These are phyloP conservation scores for Philypnodon macrostomus DNA, from an alignment of 2,797 vertebrate species.

Conservation along the genomic window DNA sequence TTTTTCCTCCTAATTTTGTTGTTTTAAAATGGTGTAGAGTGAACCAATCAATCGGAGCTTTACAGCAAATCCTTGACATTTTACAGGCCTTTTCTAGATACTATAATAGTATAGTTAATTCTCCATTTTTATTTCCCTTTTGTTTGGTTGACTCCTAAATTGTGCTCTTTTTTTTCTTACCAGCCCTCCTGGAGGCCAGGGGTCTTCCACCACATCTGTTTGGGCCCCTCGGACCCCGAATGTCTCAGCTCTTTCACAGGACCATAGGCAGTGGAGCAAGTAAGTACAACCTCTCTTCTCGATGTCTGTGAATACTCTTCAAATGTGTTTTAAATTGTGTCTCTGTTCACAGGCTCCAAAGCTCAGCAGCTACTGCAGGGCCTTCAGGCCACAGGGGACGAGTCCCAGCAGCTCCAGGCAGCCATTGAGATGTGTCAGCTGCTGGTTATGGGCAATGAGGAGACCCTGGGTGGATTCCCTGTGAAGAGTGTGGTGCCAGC, in stretches of 20 bases:
- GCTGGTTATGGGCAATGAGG: slow-evolving; percentile 98
- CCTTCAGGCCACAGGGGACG: slow-evolving; percentile 94
- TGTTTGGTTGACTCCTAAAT: slow-evolving; percentile 12
- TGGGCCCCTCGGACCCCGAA: slow-evolving; percentile 95
- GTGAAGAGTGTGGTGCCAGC: slow-evolving; percentile 98
- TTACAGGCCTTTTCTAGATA: background rate
- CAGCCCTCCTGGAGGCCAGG: slow-evolving; percentile 95
- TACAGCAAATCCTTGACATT: background rate
- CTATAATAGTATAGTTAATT: background rate
- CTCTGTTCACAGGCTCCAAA: slow-evolving; percentile 85
- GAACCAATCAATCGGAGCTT: too few species aligned
- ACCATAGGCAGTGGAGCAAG: slow-evolving; percentile 99
- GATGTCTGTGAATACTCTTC: background rate
- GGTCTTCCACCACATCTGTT: slow-evolving; percentile 99
- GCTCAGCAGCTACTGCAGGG: slow-evolving; percentile 97
- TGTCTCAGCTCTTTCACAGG: slow-evolving; percentile 99
- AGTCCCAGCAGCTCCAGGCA: slow-evolving; percentile 97
- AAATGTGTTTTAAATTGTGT: background rate
- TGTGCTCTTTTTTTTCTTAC: slow-evolving; percentile 18
- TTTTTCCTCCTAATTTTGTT: too few species aligned
- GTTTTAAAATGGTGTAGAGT: too few species aligned
- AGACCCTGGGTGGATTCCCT: slow-evolving; percentile 97
- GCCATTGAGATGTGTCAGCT: slow-evolving; percentile 99
- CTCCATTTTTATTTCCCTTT: background rate
- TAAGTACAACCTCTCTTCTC: slow-evolving; percentile 71